A percentile compares a stretch with the other conserved stretches of the same genome.
Conservation (phyloP, 2,113 vertebrate species). For the Chloebia gouldiae region DNA sequence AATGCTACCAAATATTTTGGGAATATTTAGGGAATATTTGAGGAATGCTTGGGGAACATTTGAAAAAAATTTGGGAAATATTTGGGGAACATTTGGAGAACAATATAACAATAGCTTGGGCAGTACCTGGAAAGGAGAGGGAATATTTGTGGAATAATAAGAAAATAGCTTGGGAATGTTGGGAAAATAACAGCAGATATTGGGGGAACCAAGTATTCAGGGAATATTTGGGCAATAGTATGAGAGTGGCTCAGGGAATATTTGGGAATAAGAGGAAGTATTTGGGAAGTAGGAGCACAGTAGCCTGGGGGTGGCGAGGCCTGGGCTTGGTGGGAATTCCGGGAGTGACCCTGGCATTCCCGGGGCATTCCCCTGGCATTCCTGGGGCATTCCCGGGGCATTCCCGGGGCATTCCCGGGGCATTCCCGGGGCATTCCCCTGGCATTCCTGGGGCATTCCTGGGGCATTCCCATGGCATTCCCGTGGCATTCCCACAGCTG, state of each 20-base stretch:
- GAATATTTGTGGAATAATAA: neutral
- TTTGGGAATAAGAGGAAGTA: neutral
- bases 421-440: too few species aligned
- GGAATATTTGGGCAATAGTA: neutral
- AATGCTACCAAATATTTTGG: too few species aligned
- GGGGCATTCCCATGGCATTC: too few species aligned
- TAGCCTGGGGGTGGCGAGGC: fast-evolving
- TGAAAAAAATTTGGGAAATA: neutral
- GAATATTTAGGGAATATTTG: too few species aligned
- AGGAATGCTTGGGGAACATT: neutral
- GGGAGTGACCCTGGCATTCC: too few species aligned
- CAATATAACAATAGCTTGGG: too few species aligned
- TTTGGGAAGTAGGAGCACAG: fast-evolving
- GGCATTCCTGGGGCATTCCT: too few species aligned
- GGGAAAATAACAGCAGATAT: neutral
- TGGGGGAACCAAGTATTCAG: neutral
- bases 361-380: too few species aligned
- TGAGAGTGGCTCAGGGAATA: neutral
- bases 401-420: too few species aligned
- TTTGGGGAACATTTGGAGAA: neutral
- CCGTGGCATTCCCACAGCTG: constrained; percentile 71
- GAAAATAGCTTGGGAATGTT: neutral
- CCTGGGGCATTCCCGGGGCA: too few species aligned
- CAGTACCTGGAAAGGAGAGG: neutral
- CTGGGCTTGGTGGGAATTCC: neutral